These are phyloP conservation scores for Ceriagrion tenellum DNA, from an alignment of 2,888 invertebrate species.

Conservation along the genomic window DNA sequence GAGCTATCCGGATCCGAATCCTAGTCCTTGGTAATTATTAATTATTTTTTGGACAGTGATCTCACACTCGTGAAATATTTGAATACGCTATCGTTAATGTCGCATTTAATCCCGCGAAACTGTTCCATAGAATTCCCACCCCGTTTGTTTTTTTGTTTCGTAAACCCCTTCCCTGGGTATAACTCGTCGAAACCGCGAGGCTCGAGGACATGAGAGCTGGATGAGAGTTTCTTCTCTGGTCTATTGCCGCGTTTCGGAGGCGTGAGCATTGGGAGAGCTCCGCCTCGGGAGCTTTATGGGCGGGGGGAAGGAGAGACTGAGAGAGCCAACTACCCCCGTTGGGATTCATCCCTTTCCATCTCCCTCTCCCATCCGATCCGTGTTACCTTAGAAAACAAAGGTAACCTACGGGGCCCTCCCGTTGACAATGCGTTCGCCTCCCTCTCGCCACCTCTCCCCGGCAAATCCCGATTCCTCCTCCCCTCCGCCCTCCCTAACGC, in stretches of 20 bases:
- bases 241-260: background rate
- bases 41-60: too few species aligned
- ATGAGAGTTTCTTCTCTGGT: background rate
- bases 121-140: too few species aligned
- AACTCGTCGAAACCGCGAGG: background rate
- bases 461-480: conserved; percentile 34
- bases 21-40: too few species aligned
- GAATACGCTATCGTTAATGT: too few species aligned
- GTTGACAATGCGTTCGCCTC: conserved; percentile 38
- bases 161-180: too few species aligned
- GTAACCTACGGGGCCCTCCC: background rate
- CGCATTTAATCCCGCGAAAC: too few species aligned
- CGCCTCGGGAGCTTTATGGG: background rate
- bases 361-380: conserved; percentile 22
- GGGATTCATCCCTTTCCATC: background rate
- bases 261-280: background rate
- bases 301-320: background rate
- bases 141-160: too few species aligned
- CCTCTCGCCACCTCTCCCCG: background rate
- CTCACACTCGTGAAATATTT: too few species aligned
- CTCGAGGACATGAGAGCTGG: background rate
- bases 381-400: conserved; percentile 65
- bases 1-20: too few species aligned
- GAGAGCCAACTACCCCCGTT: background rate
- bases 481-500: background rate